A percentile compares a stretch with the other conserved stretches of the same genome.
Evolutionary conservation across 2,113 vertebrate species (phyloP).

Genomic region (Apodemus speciosus): DNA sequence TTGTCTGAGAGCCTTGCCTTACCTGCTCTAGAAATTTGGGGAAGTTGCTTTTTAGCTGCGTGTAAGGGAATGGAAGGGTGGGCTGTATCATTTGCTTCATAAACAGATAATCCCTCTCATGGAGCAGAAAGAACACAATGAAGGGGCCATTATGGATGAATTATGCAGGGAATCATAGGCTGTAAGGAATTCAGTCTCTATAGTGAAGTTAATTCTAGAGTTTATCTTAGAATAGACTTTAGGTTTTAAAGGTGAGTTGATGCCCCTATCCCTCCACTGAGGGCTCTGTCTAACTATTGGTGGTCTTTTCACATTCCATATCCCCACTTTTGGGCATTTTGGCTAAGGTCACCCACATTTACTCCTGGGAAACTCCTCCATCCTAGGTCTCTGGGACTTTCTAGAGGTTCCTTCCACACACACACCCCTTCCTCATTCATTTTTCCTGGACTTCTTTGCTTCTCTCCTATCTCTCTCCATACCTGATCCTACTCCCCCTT

Average conservation of each 20-base stretch:
- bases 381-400: background rate
- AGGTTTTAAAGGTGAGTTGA: background rate
- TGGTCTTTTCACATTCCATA: background rate
- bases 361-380: background rate
- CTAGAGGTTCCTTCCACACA: background rate
- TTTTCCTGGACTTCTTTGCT: no score
- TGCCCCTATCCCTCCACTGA: background rate
- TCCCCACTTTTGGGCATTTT: background rate
- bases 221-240: background rate
- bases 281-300: background rate
- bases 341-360: background rate
- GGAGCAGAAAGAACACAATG: background rate
- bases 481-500: no score
- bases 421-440: no score
- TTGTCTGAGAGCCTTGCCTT: background rate
- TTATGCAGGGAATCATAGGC: background rate
- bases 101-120: background rate
- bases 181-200: background rate
- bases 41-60: background rate
- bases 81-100: rapidly evolving
- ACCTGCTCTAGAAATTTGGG: background rate
- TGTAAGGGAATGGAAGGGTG: background rate
- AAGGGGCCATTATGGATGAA: background rate
- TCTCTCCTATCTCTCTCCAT: no score
- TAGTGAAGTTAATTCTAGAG: background rate